Conservation (phyloP, 2,113 vertebrate species). For the Nerophis ophidion region DNA sequence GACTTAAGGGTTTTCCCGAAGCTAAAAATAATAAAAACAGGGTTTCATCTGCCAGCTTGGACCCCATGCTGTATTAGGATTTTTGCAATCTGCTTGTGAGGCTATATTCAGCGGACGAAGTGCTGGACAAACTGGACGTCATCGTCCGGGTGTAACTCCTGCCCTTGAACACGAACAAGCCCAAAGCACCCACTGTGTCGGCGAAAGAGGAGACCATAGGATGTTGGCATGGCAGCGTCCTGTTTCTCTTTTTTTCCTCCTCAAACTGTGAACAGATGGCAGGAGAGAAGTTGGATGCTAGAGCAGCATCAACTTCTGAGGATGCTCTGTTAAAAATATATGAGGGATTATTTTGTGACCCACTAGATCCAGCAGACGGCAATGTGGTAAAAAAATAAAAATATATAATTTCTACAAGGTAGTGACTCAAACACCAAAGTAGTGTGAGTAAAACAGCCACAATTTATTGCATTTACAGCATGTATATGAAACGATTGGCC, state of each 20-base stretch:
- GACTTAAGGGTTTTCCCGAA: neutral
- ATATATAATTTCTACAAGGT: no score
- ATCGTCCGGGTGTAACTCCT: conserved; percentile 9
- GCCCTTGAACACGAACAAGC: neutral
- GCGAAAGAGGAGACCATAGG: conserved; percentile 7
- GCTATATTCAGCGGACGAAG: conserved; percentile 14
- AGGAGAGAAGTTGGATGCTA: conserved; percentile 17
- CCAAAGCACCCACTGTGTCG: conserved; percentile 9
- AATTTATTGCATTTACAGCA: no score
- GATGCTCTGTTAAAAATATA: neutral
- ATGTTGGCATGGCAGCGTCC: conserved; percentile 16
- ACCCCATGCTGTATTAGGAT: neutral
- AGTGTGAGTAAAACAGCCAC: no score
- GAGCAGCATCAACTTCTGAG: neutral
- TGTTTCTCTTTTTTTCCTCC: conserved; percentile 15
- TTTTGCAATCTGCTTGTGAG: conserved; percentile 28
- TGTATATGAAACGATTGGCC: no score
- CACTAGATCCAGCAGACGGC: no score
- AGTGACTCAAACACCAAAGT: no score
- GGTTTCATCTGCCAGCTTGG: conserved; percentile 24
- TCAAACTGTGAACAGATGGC: conserved; percentile 52
- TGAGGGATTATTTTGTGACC: neutral
- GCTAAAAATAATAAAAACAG: neutral
- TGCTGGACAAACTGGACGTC: conserved; percentile 14
- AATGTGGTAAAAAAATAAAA: neutral